A percentile compares a stretch with the other conserved stretches of the same genome.
Conservation (phyloP, 2,888 invertebrate genomes). For the Drosophila gaucha region DNA sequence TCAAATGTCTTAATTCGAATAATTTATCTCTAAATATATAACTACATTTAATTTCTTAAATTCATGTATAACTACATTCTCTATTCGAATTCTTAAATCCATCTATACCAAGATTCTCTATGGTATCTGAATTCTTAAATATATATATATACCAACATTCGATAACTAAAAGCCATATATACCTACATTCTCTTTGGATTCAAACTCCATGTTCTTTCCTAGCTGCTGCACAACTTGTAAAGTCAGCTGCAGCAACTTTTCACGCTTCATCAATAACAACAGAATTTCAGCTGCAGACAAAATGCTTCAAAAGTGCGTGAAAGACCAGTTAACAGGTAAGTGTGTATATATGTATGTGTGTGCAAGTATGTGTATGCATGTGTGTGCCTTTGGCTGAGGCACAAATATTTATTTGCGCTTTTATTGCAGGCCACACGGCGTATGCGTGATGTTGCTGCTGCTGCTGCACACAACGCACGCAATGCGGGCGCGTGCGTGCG, state of each 20-base stretch:
- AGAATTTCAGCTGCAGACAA: conserved; percentile 20
- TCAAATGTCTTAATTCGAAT: too few relatives aligned
- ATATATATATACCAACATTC: too few relatives aligned
- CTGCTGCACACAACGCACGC: conserved; percentile 61
- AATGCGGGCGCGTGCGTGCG: conserved; percentile 78
- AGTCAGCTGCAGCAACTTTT: conserved; percentile 8
- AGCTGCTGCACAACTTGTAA: background rate
- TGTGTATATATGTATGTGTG: conserved; percentile 1
- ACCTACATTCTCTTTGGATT: too few relatives aligned
- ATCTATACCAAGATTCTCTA: too few relatives aligned
- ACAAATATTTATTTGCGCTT: conserved; percentile 71
- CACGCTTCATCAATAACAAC: conserved; percentile 11
- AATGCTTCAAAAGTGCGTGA: conserved; percentile 6
- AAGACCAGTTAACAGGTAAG: background rate
- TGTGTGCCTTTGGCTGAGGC: conserved; percentile 14
- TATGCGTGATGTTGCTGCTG: conserved; percentile 47
- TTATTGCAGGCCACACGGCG: conserved; percentile 61
- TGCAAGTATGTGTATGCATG: background rate
- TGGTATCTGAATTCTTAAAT: too few relatives aligned
- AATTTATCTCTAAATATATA: too few relatives aligned
- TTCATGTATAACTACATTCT: too few relatives aligned
- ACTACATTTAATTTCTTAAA: too few relatives aligned
- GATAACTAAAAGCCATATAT: too few relatives aligned
- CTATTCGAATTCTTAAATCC: too few relatives aligned
- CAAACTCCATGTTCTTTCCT: too few relatives aligned